A percentile compares a stretch with the other conserved stretches of the same genome.
phyloP scores from a whole-genome alignment of 2,888 invertebrate species.

The Sphaerophoria taeniata region DNA sequence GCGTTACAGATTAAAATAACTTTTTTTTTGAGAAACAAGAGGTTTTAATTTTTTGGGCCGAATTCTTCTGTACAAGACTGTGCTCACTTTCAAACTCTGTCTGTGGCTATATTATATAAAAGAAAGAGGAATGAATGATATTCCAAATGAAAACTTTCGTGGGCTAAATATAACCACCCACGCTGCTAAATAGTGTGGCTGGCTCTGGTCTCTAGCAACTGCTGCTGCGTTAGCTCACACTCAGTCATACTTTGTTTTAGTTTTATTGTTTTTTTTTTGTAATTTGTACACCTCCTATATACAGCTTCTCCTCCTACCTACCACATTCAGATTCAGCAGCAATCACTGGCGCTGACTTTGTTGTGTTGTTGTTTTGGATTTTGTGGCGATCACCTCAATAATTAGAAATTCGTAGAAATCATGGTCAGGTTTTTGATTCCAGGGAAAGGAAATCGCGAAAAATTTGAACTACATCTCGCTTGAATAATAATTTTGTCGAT shows the following conservation, averaged over 20 bases:
- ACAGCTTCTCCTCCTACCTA: constrained; percentile 12
- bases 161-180: constrained; percentile 73
- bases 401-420: constrained; percentile 60
- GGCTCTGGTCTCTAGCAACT: constrained; percentile 15
- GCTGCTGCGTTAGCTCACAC: constrained; percentile 56
- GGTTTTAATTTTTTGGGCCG: not conserved
- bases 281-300: not conserved
- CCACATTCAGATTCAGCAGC: constrained; percentile 17
- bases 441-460: constrained; percentile 5
- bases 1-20: too few relatives aligned
- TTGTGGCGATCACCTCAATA: constrained; percentile 61
- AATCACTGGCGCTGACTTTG: constrained; percentile 18
- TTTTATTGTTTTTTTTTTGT: not conserved
- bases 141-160: constrained; percentile 63
- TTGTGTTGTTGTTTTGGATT: constrained; percentile 30
- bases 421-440: constrained; percentile 51
- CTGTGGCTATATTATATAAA: constrained; percentile 53
- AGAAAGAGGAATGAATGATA: constrained; percentile 50
- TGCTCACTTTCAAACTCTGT: constrained; percentile 16
- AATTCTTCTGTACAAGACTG: constrained; percentile 9
- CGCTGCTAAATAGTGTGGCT: constrained; percentile 38
- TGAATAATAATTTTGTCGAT: not conserved
- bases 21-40: not conserved
- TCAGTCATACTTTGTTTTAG: constrained; percentile 33
- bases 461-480: not conserved